Evolutionary conservation across 1,140 invertebrate species (phyloP).

Genomic region (Calosoma granatense): DNA sequence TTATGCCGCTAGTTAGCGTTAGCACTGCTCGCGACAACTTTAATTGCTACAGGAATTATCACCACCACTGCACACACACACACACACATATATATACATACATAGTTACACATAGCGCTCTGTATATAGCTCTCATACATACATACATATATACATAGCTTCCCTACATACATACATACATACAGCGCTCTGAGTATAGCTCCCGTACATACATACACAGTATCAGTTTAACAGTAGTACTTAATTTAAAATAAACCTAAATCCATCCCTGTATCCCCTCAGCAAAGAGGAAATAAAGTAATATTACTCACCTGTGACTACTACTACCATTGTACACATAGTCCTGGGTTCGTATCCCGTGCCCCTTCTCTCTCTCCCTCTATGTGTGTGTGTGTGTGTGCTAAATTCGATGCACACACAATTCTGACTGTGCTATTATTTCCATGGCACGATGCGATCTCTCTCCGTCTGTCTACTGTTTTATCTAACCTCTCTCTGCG

Average conservation of each 20-base stretch:
- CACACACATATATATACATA: slow-evolving; percentile 6
- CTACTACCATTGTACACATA: too few relatives aligned
- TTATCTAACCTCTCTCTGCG: too few relatives aligned
- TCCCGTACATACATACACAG: background rate
- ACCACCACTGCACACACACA: background rate
- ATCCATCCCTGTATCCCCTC: too few relatives aligned
- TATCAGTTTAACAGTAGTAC: too few relatives aligned
- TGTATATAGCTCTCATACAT: slow-evolving; percentile 5
- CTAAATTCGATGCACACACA: background rate
- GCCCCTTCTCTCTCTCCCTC: too few relatives aligned
- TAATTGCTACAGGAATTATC: slow-evolving; percentile 7
- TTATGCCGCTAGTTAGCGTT: background rate
- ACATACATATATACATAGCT: slow-evolving; percentile 4
- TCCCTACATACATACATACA: background rate
- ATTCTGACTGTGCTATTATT: background rate
- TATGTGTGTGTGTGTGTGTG: too few relatives aligned
- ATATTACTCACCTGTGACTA: too few relatives aligned
- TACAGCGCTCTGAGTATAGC: background rate
- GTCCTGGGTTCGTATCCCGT: too few relatives aligned
- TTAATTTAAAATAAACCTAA: too few relatives aligned
- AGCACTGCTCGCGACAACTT: slow-evolving; percentile 2
- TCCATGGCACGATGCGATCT: too few relatives aligned
- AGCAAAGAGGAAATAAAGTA: too few relatives aligned
- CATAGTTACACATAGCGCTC: slow-evolving; percentile 2
- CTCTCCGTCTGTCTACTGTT: too few relatives aligned